Evolutionary conservation across 2,888 invertebrate species (phyloP), one percentile per base, ranked within the genome.

Genomic region (Lordiphosa fenestrarum): DNA sequence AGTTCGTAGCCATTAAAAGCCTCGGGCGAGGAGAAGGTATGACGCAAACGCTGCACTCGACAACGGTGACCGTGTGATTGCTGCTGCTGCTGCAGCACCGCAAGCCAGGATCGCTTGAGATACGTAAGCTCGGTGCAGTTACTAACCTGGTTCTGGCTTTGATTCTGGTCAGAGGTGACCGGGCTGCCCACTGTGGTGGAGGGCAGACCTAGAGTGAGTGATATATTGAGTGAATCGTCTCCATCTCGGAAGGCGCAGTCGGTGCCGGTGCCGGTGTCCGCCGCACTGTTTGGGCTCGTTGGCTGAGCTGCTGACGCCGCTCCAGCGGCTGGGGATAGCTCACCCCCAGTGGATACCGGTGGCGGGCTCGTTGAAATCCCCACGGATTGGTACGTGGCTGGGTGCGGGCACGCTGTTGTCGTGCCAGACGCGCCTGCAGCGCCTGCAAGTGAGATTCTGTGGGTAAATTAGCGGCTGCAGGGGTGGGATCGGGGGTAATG

Each of bases 361-460:
- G 82, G 9, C 73, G 84, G 56, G 86, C 87, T 64, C 85, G 88
- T 53, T 84, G 87, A 63, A 84, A 75, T 46, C 85, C 87, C 85
- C 86, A 86, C 52, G 78, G 87, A 77, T 73, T 84, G 73, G 53
- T 36, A 23, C 66, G 60, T 36, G 39, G 48, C 30, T 44, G 47
- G 50, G 59, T 55, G 56, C 71, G 35, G 56, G 69, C 44, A 19
- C 74, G 66, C 65, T 71, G 71, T 40, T 74, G 73, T 1, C 83
- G 70, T 5, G 64, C 71, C 66, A 87, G 81, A 62, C 87, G 89
- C 36, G 77, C 82, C 75, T 88, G 89, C 75, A 89, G 80, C 71
- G 76, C 88, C 89, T 90, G 89, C 71, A 89, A 89, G 71, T 84
- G 89, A 59, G 83, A 86, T 78, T 89, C 90, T 89, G 86, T 76